phyloP scores from a whole-genome alignment of 2,888 invertebrate genomes.

The Lagria hirta region DNA sequence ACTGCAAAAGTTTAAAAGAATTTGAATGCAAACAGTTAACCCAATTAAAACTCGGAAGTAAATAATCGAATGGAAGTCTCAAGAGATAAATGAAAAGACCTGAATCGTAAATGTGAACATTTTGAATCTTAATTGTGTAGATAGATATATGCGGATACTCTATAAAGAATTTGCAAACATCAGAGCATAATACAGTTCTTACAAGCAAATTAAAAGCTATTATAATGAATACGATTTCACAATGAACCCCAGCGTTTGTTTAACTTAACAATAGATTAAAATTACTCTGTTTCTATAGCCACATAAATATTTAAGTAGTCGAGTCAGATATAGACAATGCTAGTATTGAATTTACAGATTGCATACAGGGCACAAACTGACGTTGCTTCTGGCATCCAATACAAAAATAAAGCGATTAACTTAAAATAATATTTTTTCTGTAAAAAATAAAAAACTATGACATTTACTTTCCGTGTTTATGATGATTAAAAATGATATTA shows the following conservation, averaged over 20 bases:
- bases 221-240: conserved; percentile 54
- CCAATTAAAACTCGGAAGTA: conserved; percentile 43
- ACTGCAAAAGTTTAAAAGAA: conserved; percentile 31
- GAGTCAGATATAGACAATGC: conserved; percentile 52
- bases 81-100: conserved; percentile 8
- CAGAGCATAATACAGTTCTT: conserved; percentile 45
- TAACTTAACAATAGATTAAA: conserved; percentile 56
- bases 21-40: conserved; percentile 37
- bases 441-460: no score
- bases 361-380: conserved; percentile 36
- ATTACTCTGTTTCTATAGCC: conserved; percentile 55
- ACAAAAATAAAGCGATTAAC: conserved; percentile 39
- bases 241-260: conserved; percentile 54
- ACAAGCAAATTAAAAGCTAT: conserved; percentile 56
- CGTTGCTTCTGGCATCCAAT: conserved; percentile 30
- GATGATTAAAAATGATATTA: no score
- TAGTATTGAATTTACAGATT: conserved; percentile 51
- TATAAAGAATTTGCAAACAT: conserved; percentile 30
- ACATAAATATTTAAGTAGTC: conserved; percentile 53
- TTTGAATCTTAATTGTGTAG: conserved; percentile 22
- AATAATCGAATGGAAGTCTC: conserved; percentile 32
- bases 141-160: conserved; percentile 22
- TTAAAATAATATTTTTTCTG: conserved; percentile 26
- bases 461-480: no score
- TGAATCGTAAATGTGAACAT: conserved; percentile 15